Conservation (phyloP, 2,113 vertebrate species). For the Sardina pilchardus region DNA sequence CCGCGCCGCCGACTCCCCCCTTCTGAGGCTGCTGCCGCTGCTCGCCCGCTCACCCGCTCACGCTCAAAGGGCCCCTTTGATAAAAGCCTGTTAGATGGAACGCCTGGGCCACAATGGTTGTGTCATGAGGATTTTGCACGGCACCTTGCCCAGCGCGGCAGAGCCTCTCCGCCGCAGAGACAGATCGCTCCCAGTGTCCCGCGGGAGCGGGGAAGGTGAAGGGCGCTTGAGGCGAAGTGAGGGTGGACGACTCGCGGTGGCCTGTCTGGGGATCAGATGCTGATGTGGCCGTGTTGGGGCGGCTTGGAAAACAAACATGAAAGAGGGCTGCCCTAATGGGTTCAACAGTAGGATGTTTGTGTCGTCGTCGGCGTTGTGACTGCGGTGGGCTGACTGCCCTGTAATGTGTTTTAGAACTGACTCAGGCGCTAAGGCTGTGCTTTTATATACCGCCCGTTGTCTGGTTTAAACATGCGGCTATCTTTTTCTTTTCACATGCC, state of each 20-base stretch:
- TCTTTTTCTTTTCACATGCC: not conserved
- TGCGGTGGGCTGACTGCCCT: not conserved
- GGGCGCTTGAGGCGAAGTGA: constrained; percentile 45
- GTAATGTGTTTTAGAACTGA: not conserved
- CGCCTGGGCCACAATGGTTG: constrained; percentile 67
- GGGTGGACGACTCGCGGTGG: not conserved
- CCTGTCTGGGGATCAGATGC: not conserved
- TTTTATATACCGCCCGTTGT: not conserved
- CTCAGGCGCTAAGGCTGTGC: not conserved
- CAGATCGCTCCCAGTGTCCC: not conserved
- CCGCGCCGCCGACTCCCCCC: constrained; percentile 56
- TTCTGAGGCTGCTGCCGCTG: constrained; percentile 5
- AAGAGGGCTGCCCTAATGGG: not conserved
- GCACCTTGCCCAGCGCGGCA: constrained; percentile 62
- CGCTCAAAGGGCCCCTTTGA: constrained; percentile 69
- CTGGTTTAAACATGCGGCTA: not conserved
- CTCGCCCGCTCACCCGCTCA: constrained; percentile 52
- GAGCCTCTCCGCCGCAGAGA: not conserved
- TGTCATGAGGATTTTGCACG: constrained; percentile 72
- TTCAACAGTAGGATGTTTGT: not conserved
- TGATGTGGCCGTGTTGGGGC: not conserved
- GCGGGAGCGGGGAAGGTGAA: constrained; percentile 36
- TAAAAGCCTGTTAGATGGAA: constrained; percentile 70
- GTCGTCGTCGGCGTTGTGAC: not conserved
- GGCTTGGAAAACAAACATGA: not conserved